phyloP scores from a whole-genome alignment of 2,113 vertebrate genomes.

The Ciconia stormi region DNA sequence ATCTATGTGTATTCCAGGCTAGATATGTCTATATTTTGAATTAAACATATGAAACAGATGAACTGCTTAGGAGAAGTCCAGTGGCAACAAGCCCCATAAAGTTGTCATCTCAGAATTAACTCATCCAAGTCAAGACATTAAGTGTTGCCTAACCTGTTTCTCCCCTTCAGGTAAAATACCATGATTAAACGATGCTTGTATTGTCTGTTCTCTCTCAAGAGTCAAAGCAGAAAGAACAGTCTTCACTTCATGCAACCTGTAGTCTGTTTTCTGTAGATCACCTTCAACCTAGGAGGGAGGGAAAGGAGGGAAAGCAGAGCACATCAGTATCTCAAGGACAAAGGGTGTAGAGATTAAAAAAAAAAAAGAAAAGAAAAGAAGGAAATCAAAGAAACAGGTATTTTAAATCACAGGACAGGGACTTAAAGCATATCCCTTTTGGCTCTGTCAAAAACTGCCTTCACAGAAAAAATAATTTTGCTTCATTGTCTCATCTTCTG shows the following conservation, averaged over 20 bases:
- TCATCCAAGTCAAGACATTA: not conserved
- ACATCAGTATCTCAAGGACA: not conserved
- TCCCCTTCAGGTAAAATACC: not conserved
- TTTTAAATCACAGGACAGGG: not conserved
- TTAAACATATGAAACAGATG: not conserved
- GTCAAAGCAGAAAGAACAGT: conserved; percentile 57
- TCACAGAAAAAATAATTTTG: not conserved
- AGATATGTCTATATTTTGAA: not conserved
- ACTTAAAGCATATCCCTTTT: not conserved
- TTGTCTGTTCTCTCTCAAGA: conserved; percentile 72
- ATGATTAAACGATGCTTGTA: not conserved
- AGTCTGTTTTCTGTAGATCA: conserved; percentile 73
- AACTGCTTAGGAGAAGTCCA: not conserved
- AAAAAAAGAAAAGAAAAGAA: not conserved
- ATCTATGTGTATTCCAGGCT: not conserved
- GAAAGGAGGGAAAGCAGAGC: not conserved
- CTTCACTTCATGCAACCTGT: conserved; percentile 61
- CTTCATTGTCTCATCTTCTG: not conserved
- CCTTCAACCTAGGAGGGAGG: conserved; percentile 54
- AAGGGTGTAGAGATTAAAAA: not conserved
- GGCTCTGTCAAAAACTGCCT: not conserved
- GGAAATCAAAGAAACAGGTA: not conserved
- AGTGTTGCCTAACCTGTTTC: conserved; percentile 42
- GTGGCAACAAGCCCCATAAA: not conserved
- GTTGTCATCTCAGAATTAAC: not conserved